phyloP scores from a whole-genome alignment of 2,888 invertebrate genomes.

The Trissonchulus latispiculum region DNA sequence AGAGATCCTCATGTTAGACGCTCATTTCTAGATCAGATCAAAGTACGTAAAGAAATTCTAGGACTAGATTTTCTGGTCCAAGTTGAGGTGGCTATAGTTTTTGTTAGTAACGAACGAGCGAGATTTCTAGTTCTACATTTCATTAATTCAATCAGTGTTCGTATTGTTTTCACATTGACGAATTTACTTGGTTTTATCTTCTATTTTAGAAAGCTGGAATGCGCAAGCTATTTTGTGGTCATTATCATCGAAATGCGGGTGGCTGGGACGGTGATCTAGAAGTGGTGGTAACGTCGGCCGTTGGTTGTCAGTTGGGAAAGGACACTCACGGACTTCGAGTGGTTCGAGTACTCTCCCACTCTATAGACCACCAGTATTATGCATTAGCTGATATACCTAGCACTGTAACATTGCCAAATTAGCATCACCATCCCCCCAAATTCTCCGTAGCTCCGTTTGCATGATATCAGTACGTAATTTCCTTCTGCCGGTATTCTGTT shows the following conservation, averaged over 20 bases:
- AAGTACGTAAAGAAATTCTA: not conserved
- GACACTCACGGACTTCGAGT: constrained; percentile 48
- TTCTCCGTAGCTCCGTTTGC: too few relatives aligned
- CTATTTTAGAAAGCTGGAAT: constrained; percentile 43
- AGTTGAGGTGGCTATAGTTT: too few relatives aligned
- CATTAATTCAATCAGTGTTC: too few relatives aligned
- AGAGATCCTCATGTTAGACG: not conserved
- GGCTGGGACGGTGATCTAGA: constrained; percentile 47
- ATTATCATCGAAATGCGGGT: constrained; percentile 50
- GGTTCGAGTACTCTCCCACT: constrained; percentile 45
- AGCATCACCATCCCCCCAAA: not conserved
- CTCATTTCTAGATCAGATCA: constrained; percentile 13
- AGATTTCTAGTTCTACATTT: too few relatives aligned
- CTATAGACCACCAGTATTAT: constrained; percentile 47
- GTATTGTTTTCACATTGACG: too few relatives aligned
- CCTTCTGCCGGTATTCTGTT: too few relatives aligned
- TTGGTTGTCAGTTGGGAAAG: constrained; percentile 48
- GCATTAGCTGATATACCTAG: constrained; percentile 37
- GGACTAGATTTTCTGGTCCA: too few relatives aligned
- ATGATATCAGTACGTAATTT: too few relatives aligned
- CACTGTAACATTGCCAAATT: constrained; percentile 21
- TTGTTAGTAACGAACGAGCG: too few relatives aligned
- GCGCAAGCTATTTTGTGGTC: constrained; percentile 49
- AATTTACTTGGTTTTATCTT: too few relatives aligned
- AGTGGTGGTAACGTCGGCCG: constrained; percentile 49